A percentile compares a stretch with the other conserved stretches of the same genome.
Evolutionary conservation across 2,888 invertebrate species (phyloP).

Genomic region (Anaspis maculata): DNA sequence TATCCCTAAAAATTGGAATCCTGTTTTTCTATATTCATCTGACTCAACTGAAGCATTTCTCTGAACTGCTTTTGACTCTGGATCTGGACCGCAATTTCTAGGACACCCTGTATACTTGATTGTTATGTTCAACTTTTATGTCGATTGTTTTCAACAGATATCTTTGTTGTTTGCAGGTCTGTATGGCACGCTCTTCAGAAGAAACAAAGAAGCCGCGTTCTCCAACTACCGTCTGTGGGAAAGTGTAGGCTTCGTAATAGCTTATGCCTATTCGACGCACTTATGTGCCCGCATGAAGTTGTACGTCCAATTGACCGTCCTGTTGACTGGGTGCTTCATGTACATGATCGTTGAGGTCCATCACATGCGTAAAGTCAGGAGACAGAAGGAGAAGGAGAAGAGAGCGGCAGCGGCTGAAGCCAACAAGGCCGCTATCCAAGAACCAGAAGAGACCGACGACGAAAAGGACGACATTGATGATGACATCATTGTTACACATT

Average conservation of each 20-base stretch:
- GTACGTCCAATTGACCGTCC: conserved; percentile 72
- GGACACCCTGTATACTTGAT: too few relatives aligned
- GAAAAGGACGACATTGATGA: conserved; percentile 83
- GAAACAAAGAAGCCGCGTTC: conserved; percentile 87
- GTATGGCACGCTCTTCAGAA: conserved; percentile 77
- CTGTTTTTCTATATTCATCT: too few relatives aligned
- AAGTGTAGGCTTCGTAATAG: conserved; percentile 81
- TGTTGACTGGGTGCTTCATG: conserved; percentile 65
- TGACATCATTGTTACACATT: conserved; percentile 78
- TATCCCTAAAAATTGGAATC: too few relatives aligned
- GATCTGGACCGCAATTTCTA: too few relatives aligned
- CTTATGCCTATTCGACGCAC: conserved; percentile 82
- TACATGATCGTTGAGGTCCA: conserved; percentile 75
- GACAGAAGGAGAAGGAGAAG: conserved; percentile 58
- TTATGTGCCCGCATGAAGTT: conserved; percentile 80
- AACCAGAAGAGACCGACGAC: conserved; percentile 72
- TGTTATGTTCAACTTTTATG: too few relatives aligned
- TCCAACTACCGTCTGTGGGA: conserved; percentile 88
- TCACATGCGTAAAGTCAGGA: conserved; percentile 70
- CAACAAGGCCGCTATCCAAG: conserved; percentile 38
- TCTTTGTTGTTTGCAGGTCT: too few relatives aligned
- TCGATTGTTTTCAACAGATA: too few relatives aligned
- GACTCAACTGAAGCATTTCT: too few relatives aligned
- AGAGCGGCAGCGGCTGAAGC: conserved; percentile 56
- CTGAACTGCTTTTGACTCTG: too few relatives aligned